A percentile compares a stretch with the other conserved stretches of the same genome.
Evolutionary conservation across 2,888 invertebrate species (phyloP).

Genomic region (Meliscaeva auricollis): DNA sequence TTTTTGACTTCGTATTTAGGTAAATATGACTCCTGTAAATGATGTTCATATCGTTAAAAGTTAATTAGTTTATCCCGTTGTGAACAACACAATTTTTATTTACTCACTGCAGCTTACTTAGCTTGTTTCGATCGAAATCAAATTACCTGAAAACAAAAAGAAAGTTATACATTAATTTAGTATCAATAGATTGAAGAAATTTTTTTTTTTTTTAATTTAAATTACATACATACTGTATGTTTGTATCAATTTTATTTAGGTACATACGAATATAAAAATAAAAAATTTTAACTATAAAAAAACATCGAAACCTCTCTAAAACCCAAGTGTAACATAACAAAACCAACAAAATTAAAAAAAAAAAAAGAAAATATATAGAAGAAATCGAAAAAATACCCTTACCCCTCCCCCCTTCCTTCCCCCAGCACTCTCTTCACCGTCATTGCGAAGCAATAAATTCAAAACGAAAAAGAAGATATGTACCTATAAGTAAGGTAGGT

Average conservation of each 20-base stretch:
- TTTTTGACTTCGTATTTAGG: too few species aligned
- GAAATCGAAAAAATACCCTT: not conserved
- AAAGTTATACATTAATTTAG: constrained; percentile 8
- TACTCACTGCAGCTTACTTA: constrained; percentile 42
- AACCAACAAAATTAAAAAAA: constrained; percentile 13
- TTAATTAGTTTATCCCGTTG: too few species aligned
- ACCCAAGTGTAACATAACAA: constrained; percentile 11
- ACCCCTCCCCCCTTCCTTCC: not conserved
- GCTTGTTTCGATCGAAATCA: too few species aligned
- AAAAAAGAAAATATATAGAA: constrained; percentile 23
- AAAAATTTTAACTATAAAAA: constrained; percentile 22
- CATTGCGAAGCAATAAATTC: constrained; percentile 30
- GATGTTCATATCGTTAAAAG: too few species aligned
- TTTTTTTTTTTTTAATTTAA: too few species aligned
- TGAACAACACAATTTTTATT: not conserved
- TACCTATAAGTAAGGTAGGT: not conserved
- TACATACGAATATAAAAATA: constrained; percentile 5
- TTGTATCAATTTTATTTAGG: too few species aligned
- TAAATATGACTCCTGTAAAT: too few species aligned
- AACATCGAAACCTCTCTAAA: constrained; percentile 1
- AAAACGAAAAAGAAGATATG: constrained; percentile 36
- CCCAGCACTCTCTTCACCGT: not conserved
- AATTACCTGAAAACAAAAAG: constrained; percentile 58
- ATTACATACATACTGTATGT: too few species aligned
- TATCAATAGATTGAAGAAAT: too few species aligned